Percentiles rank a stretch among this genome's conserved stretches.
Conservation (phyloP, 1,140 invertebrate genomes). For the Melitaea cinxia region DNA sequence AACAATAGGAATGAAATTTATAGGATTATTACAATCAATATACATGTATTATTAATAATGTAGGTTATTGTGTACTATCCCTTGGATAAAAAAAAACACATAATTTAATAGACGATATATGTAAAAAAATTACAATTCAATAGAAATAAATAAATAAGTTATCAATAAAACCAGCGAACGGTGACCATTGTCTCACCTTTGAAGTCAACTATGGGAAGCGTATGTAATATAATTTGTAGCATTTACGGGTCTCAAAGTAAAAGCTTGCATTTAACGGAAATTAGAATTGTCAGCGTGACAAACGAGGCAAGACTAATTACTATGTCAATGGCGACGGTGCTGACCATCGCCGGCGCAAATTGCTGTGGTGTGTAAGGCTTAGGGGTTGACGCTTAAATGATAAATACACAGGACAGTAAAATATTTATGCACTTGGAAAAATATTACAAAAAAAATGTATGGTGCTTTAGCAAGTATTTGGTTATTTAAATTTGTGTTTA, state of each 20-base stretch:
- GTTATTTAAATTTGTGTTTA: too few relatives aligned
- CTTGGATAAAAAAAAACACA: too few relatives aligned
- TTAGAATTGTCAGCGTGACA: conserved; percentile 36
- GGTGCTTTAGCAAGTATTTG: too few relatives aligned
- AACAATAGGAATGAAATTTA: too few relatives aligned
- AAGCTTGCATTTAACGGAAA: conserved; percentile 33
- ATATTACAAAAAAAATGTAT: background rate
- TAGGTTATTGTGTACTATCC: too few relatives aligned
- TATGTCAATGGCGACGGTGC: conserved; percentile 31
- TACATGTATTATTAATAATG: too few relatives aligned
- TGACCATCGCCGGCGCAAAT: conserved; percentile 30
- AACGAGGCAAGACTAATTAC: conserved; percentile 35
- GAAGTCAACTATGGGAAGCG: background rate
- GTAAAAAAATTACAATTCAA: too few relatives aligned
- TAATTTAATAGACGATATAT: too few relatives aligned
- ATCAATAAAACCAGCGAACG: too few relatives aligned
- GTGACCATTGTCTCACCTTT: background rate
- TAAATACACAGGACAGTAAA: background rate
- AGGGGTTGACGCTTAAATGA: background rate
- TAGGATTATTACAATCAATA: too few relatives aligned
- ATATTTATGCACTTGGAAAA: background rate
- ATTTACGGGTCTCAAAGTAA: conserved; percentile 19
- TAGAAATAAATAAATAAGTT: too few relatives aligned
- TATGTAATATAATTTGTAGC: conserved; percentile 9
- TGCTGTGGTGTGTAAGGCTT: conserved; percentile 23